Percentiles rank a stretch among this genome's conserved stretches.
These are phyloP conservation scores for Leptinotarsa rubiginosa DNA, from an alignment of 2,888 invertebrate species.

Conservation along the genomic window DNA sequence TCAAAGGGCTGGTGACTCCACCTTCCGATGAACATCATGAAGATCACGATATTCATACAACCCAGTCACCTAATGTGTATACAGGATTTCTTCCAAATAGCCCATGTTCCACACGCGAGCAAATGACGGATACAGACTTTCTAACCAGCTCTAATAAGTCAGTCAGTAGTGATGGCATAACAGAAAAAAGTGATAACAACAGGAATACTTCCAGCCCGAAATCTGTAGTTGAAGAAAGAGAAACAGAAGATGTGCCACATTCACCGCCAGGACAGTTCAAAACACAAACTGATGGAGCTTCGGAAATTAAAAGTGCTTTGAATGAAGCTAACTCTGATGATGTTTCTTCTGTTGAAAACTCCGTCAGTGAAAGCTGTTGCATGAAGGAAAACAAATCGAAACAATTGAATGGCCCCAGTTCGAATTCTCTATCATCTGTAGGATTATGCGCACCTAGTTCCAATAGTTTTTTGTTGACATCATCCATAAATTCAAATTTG, in stretches of 20 bases:
- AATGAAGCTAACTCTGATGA: neutral
- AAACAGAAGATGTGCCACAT: neutral
- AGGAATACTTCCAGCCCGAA: neutral
- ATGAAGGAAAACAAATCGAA: neutral
- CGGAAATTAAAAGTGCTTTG: neutral
- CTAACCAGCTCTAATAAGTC: neutral
- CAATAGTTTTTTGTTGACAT: neutral
- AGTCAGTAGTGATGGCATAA: no score
- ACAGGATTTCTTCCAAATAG: neutral
- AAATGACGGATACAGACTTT: neutral
- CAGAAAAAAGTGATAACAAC: no score
- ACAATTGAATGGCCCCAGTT: neutral
- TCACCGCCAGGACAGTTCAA: neutral
- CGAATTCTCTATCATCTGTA: neutral
- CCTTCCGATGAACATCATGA: constrained; percentile 44
- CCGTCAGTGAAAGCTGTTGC: neutral
- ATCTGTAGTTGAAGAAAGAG: neutral
- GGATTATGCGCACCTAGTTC: neutral
- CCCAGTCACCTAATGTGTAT: constrained; percentile 11
- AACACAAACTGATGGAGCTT: neutral
- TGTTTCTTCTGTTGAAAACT: neutral
- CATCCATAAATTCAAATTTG: neutral
- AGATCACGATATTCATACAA: neutral
- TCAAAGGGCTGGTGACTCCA: constrained; percentile 46
- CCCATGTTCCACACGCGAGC: neutral